Conservation (phyloP, 2,888 invertebrate genomes). For the Yponomeuta malinellus region DNA sequence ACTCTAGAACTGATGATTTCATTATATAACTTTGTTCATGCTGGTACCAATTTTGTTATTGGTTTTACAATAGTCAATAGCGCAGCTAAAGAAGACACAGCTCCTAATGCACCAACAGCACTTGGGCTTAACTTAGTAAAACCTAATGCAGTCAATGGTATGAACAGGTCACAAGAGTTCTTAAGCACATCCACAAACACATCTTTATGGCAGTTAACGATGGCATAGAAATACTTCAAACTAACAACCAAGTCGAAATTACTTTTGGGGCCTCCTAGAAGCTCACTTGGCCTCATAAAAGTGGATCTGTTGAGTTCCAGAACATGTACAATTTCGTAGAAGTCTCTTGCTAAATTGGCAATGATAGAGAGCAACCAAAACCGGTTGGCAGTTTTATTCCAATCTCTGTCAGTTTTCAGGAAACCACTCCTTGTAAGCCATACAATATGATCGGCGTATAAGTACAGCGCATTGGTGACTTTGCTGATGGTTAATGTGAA, state of each 20-base stretch:
- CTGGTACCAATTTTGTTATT: constrained; percentile 83
- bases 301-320: constrained; percentile 66
- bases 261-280: constrained; percentile 42
- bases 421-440: constrained; percentile 88
- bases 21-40: constrained; percentile 33
- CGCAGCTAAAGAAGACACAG: constrained; percentile 87
- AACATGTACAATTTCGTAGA: constrained; percentile 86
- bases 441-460: constrained; percentile 90
- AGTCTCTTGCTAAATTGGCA: constrained; percentile 86
- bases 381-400: constrained; percentile 83
- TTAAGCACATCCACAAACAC: constrained; percentile 88
- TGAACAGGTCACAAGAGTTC: constrained; percentile 90
- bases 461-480: constrained; percentile 84
- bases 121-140: constrained; percentile 86
- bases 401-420: constrained; percentile 82
- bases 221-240: constrained; percentile 42
- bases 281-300: constrained; percentile 59
- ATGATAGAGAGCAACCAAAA: constrained; percentile 91
- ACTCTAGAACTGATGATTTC: not conserved
- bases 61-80: constrained; percentile 85
- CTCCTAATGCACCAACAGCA: constrained; percentile 85
- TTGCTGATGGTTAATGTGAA: constrained; percentile 85
- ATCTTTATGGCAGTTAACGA: constrained; percentile 72
- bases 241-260: constrained; percentile 38
- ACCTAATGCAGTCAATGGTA: constrained; percentile 89